A percentile compares a stretch with the other conserved stretches of the same genome.
Conservation (phyloP, 2,113 vertebrate genomes). For the Circaetus cinerascens region DNA sequence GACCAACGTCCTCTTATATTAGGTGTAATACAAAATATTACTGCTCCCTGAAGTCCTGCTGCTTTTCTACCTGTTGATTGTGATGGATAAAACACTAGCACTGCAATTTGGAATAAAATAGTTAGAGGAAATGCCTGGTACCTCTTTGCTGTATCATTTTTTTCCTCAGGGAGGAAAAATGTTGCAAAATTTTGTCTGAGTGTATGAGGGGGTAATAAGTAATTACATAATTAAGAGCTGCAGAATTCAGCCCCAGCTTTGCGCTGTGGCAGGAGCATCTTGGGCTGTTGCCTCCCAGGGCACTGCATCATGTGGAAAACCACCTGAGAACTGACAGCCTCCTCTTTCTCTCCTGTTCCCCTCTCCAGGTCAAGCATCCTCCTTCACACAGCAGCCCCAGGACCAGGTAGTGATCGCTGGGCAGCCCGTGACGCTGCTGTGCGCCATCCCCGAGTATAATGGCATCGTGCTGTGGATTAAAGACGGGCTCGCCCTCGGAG, state of each 20-base stretch:
- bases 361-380: constrained; percentile 79
- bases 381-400: constrained; percentile 95
- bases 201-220: no score
- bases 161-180: background rate
- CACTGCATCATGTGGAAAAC: accelerated
- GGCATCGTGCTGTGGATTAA: constrained; percentile 97
- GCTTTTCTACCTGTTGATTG: background rate
- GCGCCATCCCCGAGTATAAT: constrained; percentile 91
- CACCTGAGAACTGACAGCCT: accelerated
- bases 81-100: background rate
- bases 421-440: constrained; percentile 90
- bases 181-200: background rate
- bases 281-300: background rate
- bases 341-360: background rate
- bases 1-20: background rate
- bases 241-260: background rate
- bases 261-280: background rate
- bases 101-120: background rate
- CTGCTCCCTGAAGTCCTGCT: background rate
- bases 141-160: background rate
- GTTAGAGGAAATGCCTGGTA: background rate
- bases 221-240: background rate
- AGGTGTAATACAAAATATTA: background rate
- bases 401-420: constrained; percentile 95
- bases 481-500: constrained; percentile 91